Conservation (phyloP, 2,797 vertebrate species). For the Anomalospiza imberbis region DNA sequence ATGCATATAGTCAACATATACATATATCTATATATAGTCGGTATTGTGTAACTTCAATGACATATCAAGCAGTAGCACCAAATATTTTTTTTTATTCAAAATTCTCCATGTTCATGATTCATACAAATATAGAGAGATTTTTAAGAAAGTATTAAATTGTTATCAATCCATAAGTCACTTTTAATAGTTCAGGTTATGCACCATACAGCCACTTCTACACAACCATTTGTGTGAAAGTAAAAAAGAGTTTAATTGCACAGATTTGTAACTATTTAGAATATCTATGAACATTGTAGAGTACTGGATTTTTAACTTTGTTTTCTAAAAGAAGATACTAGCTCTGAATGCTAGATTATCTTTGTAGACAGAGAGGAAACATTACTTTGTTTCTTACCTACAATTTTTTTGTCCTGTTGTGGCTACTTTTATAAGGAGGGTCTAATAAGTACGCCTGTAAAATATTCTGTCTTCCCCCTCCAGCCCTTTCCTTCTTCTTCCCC, state of each 20-base stretch:
- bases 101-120: neutral
- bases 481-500: neutral
- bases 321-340: neutral
- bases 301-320: fast-evolving
- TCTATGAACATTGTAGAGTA: neutral
- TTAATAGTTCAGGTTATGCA: neutral
- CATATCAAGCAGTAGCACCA: neutral
- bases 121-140: neutral
- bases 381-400: neutral
- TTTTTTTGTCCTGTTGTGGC: neutral
- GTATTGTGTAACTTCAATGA: neutral
- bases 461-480: fast-evolving
- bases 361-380: neutral
- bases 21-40: neutral
- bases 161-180: neutral
- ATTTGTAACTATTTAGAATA: neutral
- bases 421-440: neutral
- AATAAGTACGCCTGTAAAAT: neutral
- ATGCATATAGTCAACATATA: neutral
- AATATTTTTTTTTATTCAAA: neutral
- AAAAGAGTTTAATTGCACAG: neutral
- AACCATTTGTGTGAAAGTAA: neutral
- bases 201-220: neutral
- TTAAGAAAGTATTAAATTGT: neutral
- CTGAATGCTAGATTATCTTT: neutral